phyloP scores from a whole-genome alignment of 2,113 vertebrate species.

The Prionailurus viverrinus region DNA sequence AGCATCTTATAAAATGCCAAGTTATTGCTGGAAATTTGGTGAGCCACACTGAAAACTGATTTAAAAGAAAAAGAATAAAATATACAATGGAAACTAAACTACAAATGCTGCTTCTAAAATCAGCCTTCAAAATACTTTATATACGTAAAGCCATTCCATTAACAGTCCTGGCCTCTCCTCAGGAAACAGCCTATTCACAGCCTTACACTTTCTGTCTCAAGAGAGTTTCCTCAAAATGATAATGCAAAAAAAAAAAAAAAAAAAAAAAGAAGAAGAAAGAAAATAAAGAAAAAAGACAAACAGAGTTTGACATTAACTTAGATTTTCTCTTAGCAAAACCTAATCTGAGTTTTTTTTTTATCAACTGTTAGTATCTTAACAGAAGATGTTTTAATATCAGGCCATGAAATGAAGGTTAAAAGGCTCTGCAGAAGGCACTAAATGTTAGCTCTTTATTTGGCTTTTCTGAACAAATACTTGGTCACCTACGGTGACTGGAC shows the following conservation, averaged over 20 bases:
- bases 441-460: background rate
- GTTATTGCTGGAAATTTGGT: conserved; percentile 32
- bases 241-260: background rate
- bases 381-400: background rate
- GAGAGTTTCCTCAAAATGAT: conserved; percentile 33
- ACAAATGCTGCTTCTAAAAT: background rate
- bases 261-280: too few species aligned
- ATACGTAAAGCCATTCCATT: background rate
- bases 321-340: conserved; percentile 4
- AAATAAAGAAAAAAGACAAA: too few species aligned
- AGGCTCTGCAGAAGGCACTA: background rate
- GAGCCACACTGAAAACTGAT: background rate
- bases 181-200: background rate
- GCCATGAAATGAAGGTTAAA: background rate
- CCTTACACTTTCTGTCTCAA: background rate
- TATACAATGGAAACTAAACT: background rate
- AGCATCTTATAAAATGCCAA: background rate
- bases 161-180: background rate
- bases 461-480: background rate
- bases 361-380: background rate
- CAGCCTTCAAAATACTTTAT: background rate
- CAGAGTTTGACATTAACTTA: background rate
- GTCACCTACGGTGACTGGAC: background rate
- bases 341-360: conserved; percentile 45
- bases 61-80: conserved; percentile 22